phyloP scores from a whole-genome alignment of 2,113 vertebrate species.

The Mungos mungo region DNA sequence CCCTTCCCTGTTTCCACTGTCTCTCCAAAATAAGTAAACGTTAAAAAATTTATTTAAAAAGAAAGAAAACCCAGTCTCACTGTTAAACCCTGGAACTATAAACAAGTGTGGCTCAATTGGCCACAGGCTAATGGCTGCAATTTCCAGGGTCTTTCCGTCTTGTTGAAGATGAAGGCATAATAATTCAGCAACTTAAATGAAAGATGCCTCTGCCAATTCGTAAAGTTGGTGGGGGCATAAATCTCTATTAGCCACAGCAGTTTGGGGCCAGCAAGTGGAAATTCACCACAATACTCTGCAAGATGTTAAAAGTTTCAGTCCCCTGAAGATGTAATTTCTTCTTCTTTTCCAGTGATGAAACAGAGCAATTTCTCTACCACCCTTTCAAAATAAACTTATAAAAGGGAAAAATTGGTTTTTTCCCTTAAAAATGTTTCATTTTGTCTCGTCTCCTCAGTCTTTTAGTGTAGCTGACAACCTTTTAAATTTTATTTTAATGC shows the following conservation, averaged over 20 bases:
- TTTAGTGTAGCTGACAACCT: not conserved
- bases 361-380: constrained; percentile 5
- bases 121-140: not conserved
- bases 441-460: not conserved
- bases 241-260: not conserved
- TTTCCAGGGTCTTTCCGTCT: not conserved
- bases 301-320: constrained; percentile 45
- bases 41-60: too few relatives aligned
- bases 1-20: too few relatives aligned
- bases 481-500: not conserved
- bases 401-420: constrained; percentile 26
- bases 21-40: too few relatives aligned
- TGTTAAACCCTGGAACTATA: constrained; percentile 1
- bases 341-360: constrained; percentile 16
- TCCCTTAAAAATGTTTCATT: constrained; percentile 18
- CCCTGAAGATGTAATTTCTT: not conserved
- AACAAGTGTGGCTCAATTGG: not conserved
- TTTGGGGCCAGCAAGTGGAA: constrained; percentile 40
- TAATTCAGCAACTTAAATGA: constrained; percentile 36
- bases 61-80: not conserved
- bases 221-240: constrained; percentile 7
- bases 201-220: constrained; percentile 50
- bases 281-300: not conserved
- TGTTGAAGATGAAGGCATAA: constrained; percentile 52
- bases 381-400: constrained; percentile 28